Conservation (phyloP, 2,888 invertebrate genomes). For the Plusia festucae region DNA sequence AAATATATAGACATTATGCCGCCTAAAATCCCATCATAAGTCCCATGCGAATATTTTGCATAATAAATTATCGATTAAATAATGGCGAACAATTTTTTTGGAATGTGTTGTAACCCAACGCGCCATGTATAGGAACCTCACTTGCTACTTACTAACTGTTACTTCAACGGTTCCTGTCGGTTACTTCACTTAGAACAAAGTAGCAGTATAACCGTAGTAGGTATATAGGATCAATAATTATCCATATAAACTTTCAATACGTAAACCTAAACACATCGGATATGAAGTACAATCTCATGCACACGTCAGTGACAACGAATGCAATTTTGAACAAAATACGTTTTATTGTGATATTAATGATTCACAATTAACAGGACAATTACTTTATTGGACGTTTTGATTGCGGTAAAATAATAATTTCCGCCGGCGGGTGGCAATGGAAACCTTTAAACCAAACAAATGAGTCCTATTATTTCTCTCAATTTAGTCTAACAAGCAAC, state of each 20-base stretch:
- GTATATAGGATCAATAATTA: too few species aligned
- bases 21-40: too few species aligned
- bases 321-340: neutral
- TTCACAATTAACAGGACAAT: slow-evolving; percentile 38
- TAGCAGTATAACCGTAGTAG: too few species aligned
- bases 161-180: too few species aligned
- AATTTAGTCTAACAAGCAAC: slow-evolving; percentile 88
- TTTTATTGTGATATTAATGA: slow-evolving; percentile 13
- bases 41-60: neutral
- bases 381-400: slow-evolving; percentile 62
- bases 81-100: slow-evolving; percentile 9
- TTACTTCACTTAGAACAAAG: too few species aligned
- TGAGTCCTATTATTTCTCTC: slow-evolving; percentile 88
- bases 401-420: slow-evolving; percentile 75
- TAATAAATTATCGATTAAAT: slow-evolving; percentile 9
- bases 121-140: too few species aligned
- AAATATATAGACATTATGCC: too few species aligned
- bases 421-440: slow-evolving; percentile 71
- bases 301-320: neutral
- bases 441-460: slow-evolving; percentile 86
- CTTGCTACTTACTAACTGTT: too few species aligned
- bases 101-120: neutral
- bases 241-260: too few species aligned
- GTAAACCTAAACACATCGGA: neutral
- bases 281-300: neutral